phyloP scores from a whole-genome alignment of 92 coral and sea anemone species.

The Montipora capitata region DNA sequence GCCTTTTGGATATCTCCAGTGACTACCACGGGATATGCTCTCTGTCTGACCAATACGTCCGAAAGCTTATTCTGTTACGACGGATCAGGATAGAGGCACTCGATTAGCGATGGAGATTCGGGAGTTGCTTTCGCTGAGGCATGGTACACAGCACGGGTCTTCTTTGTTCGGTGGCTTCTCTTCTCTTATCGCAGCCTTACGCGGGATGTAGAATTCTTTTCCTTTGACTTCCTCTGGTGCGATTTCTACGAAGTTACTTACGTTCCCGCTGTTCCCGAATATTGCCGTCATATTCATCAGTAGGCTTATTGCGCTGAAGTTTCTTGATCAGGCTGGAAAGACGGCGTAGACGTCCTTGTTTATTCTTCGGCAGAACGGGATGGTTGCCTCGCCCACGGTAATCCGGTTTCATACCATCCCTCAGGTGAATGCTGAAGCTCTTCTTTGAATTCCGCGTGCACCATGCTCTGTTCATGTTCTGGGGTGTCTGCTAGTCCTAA shows the following conservation, averaged over 20 bases:
- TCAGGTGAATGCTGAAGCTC: constrained; percentile 9
- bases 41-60: constrained; percentile 15
- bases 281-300: constrained; percentile 7
- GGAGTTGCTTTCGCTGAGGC: constrained; percentile 19
- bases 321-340: constrained; percentile 7
- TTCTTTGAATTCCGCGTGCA: constrained; percentile 11
- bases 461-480: constrained; percentile 14
- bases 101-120: constrained; percentile 21
- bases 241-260: constrained; percentile 13
- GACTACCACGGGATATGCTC: constrained; percentile 17
- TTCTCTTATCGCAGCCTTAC: constrained; percentile 42
- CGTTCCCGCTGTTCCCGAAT: constrained; percentile 27
- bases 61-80: constrained; percentile 29
- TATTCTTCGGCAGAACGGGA: neutral
- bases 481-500: constrained; percentile 12
- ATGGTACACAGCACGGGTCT: constrained; percentile 30
- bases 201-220: constrained; percentile 33
- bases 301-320: constrained; percentile 1
- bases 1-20: constrained; percentile 29
- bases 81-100: constrained; percentile 33
- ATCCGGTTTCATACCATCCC: constrained; percentile 1
- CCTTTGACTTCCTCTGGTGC: constrained; percentile 26
- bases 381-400: neutral
- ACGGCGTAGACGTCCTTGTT: constrained; percentile 19
- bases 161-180: constrained; percentile 43